phyloP scores from a whole-genome alignment of 2,888 invertebrate genomes.

The Pseudoips prasinana region DNA sequence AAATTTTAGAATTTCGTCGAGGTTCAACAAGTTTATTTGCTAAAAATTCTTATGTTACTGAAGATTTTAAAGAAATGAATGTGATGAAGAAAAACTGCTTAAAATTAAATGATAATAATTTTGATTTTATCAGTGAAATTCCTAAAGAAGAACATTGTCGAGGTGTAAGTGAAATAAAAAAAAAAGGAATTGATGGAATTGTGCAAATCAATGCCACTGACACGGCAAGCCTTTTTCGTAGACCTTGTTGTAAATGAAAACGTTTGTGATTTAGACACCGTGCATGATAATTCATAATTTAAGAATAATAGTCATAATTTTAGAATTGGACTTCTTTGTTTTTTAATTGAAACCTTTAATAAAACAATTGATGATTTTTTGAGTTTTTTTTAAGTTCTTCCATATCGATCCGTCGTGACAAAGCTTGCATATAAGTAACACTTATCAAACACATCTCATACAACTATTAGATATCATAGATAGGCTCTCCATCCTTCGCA shows the following conservation, averaged over 20 bases:
- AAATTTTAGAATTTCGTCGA: conserved; percentile 9
- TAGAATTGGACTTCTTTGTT: too few relatives aligned
- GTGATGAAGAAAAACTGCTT: conserved; percentile 1
- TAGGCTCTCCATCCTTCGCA: too few relatives aligned
- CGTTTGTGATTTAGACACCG: conserved; percentile 2
- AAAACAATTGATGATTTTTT: too few relatives aligned
- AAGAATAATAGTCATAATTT: too few relatives aligned
- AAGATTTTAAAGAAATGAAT: conserved; percentile 2
- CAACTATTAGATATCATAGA: too few relatives aligned
- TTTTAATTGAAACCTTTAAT: too few relatives aligned
- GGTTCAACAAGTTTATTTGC: conserved; percentile 4
- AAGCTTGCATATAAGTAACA: too few relatives aligned
- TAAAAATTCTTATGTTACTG: conserved; percentile 2
- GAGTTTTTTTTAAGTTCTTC: too few relatives aligned
- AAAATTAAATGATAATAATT: neutral
- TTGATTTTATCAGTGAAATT: neutral
- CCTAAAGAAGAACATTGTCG: neutral
- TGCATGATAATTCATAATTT: too few relatives aligned
- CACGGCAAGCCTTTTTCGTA: conserved; percentile 5
- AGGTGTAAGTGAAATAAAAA: conserved; percentile 2
- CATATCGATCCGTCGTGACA: too few relatives aligned
- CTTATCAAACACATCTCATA: too few relatives aligned
- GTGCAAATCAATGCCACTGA: conserved; percentile 1
- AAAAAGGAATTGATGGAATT: conserved; percentile 5
- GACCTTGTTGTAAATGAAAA: conserved; percentile 3